phyloP scores from a whole-genome alignment of 2,797 vertebrate genomes.

The Scolopax rusticola region DNA sequence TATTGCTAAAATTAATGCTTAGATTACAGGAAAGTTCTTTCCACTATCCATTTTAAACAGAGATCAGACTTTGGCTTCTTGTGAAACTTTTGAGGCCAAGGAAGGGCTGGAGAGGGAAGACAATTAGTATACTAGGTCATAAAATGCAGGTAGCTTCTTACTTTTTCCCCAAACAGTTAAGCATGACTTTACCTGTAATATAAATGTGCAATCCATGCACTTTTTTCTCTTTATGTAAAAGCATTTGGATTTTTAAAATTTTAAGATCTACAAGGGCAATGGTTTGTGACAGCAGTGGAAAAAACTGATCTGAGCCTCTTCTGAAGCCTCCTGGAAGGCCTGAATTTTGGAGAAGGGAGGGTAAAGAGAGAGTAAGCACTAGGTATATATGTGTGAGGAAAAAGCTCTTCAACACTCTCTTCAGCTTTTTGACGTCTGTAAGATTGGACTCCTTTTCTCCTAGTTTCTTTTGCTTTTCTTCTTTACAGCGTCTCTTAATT shows the following conservation, averaged over 20 bases:
- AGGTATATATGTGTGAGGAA: not conserved
- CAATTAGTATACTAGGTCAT: not conserved
- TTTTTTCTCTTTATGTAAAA: not conserved
- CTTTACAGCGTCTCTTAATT: not conserved
- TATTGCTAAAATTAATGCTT: not conserved
- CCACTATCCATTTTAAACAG: not conserved
- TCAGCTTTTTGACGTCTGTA: not conserved
- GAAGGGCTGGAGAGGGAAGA: not conserved
- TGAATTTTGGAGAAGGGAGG: not conserved
- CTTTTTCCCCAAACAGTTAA: not conserved
- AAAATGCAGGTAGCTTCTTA: not conserved
- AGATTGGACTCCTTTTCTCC: not conserved
- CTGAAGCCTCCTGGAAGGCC: not conserved
- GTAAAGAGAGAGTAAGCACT: not conserved
- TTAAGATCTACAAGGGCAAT: not conserved
- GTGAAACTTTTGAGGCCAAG: not conserved
- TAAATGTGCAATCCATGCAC: not conserved
- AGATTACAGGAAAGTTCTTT: not conserved
- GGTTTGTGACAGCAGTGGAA: not conserved
- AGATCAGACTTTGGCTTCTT: not conserved
- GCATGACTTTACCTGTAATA: not conserved
- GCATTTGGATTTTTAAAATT: not conserved
- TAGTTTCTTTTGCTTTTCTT: not conserved
- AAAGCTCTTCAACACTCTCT: not conserved
- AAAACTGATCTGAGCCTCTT: not conserved